Evolutionary conservation across 2,888 invertebrate genomes (phyloP).

Genomic region (Conistra vaccinii): DNA sequence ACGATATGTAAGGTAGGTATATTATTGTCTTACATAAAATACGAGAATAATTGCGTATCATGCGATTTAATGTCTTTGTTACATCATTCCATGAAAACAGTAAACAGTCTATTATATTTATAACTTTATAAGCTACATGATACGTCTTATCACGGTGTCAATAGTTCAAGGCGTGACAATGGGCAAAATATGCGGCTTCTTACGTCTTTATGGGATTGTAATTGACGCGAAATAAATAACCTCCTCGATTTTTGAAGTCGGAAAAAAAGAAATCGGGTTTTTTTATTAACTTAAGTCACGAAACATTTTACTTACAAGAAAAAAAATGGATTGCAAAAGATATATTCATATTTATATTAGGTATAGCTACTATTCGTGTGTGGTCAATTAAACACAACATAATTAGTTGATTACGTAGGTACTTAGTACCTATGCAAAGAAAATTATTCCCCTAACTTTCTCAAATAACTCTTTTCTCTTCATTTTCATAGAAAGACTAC

Average conservation of each 20-base stretch:
- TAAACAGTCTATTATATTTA: slow-evolving; percentile 65
- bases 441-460: background rate
- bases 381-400: background rate
- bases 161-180: slow-evolving; percentile 66
- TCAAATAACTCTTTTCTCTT: background rate
- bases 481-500: background rate
- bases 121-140: slow-evolving; percentile 32
- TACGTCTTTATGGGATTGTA: slow-evolving; percentile 5
- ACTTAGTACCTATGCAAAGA: background rate
- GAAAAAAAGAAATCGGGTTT: background rate
- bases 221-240: background rate
- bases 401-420: background rate
- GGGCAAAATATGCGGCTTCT: background rate
- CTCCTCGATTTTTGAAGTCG: background rate
- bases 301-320: too few relatives aligned
- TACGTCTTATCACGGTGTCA: slow-evolving; percentile 70
- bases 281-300: too few relatives aligned
- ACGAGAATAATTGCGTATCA: slow-evolving; percentile 15
- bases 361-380: background rate
- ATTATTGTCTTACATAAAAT: slow-evolving; percentile 14
- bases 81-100: slow-evolving; percentile 70
- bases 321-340: background rate
- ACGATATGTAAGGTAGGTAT: background rate
- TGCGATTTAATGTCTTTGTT: slow-evolving; percentile 60
- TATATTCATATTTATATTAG: background rate